Base-by-base conservation (phyloP, 2,888 invertebrate genomes). In the Nomada fucata region DNA sequence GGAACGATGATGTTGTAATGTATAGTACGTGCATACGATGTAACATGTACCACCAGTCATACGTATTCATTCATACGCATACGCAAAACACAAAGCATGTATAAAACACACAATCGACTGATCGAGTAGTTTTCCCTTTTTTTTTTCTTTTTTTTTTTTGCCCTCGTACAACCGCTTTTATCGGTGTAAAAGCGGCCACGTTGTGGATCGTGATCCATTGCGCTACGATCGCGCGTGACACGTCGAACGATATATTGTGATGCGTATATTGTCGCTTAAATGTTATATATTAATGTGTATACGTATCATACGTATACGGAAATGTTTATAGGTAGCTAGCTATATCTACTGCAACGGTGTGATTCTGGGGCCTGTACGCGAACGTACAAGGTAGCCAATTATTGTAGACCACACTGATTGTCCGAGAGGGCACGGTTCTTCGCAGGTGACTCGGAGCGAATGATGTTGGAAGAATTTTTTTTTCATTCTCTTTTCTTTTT, bases 141-240 rank as follows among this genome's bases (percentile, higher is more conserved):
- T 87, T 80, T 85, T 50, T 50, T 63, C 29, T 76, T 82, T 72
- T 87, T 80, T 85, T 50, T n/a, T 84, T 87, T 89, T 11, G 10
- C 0, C 15, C 15, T 90, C 84, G 88, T 91, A 87, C 86, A 82
- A 85, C 85, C 86, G 85, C 87, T 89, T 90, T 91, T 89, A 83
- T 87, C 87, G 83, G 72, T 76, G 83, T 86, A 87, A 89, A 87
- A 88, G 85, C 84, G 88, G 83, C 29, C 15, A 26, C 67, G 61
- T 36, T 15, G 61, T 50, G 61, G 59, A 77, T 71, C 50, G 52
- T 29, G 65, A 72, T 60, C 20, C 59, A 61, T 71, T n/a, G 63
- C 11, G 64, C 29, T 44, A 68, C 79, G 65, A 57, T 67, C 59
- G 11, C 44, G 47, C 52, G 36, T 26, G 53, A 72, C 50, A 71